Conservation (phyloP, 2,113 vertebrate genomes). For the Scophthalmus maximus region DNA sequence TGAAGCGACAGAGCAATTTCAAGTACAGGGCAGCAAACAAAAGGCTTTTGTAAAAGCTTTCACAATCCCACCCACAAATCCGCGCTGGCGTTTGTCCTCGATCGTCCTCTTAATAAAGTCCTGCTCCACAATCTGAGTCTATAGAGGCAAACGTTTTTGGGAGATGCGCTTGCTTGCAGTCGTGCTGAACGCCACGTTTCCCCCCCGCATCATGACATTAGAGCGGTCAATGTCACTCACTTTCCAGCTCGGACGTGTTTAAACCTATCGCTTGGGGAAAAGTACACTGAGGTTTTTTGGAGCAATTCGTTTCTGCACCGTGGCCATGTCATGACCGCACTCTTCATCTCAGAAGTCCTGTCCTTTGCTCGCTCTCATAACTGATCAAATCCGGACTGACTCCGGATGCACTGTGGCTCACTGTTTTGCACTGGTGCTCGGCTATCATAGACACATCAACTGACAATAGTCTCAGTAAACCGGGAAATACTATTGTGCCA, state of each 20-base stretch:
- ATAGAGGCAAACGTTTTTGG: background rate
- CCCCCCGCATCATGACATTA: too few species aligned
- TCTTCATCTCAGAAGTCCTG: background rate
- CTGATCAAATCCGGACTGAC: background rate
- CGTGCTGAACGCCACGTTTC: background rate
- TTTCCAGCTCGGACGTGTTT: background rate
- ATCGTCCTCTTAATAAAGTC: slow-evolving; percentile 17
- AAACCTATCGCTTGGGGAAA: too few species aligned
- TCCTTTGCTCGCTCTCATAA: background rate
- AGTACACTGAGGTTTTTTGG: background rate
- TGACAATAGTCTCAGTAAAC: too few species aligned
- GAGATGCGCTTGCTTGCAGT: too few species aligned
- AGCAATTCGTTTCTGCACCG: background rate
- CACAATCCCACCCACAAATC: slow-evolving; percentile 29
- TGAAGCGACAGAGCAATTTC: slow-evolving; percentile 16
- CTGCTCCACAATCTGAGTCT: background rate
- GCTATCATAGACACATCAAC: background rate
- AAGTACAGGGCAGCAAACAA: slow-evolving; percentile 28
- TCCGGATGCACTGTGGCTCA: background rate
- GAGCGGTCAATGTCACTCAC: background rate
- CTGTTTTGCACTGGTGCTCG: background rate
- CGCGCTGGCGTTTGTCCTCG: slow-evolving; percentile 43
- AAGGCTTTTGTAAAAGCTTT: slow-evolving; percentile 35
- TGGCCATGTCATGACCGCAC: background rate
- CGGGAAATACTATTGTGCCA: too few species aligned